These are phyloP conservation scores for Acrobasis suavella DNA, from an alignment of 2,888 invertebrate species.

Conservation along the genomic window DNA sequence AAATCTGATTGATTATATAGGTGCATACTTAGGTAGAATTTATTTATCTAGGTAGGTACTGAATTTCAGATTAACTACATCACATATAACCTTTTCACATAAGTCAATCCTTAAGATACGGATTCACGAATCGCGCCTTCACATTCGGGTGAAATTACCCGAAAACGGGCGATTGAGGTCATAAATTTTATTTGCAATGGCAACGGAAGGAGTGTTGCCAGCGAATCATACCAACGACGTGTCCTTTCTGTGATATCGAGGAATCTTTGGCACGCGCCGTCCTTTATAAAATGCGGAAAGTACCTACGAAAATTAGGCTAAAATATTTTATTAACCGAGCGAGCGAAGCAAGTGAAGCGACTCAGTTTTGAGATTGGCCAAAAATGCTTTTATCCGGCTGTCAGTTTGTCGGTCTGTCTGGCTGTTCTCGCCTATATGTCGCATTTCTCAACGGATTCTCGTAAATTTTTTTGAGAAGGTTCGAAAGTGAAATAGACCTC, in stretches of 20 bases:
- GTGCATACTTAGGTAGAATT: no score
- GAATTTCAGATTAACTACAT: background rate
- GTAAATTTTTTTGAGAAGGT: no score
- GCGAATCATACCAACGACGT: conserved; percentile 18
- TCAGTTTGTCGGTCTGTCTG: no score
- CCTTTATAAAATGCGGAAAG: background rate
- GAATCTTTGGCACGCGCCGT: conserved; percentile 13
- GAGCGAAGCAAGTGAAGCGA: no score
- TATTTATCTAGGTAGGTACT: background rate
- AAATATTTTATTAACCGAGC: background rate
- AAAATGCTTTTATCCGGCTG: no score
- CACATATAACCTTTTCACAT: background rate
- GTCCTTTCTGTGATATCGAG: conserved; percentile 18
- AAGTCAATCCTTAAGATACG: conserved; percentile 2
- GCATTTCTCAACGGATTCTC: no score
- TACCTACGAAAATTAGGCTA: background rate
- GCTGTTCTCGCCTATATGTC: no score
- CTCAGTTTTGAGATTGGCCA: no score
- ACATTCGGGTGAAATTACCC: conserved; percentile 20
- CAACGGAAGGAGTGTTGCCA: conserved; percentile 16
- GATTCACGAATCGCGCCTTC: conserved; percentile 4
- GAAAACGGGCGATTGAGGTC: conserved; percentile 20
- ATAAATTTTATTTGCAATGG: conserved; percentile 23
- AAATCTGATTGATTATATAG: no score
- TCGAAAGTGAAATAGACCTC: no score